Base-by-base conservation (phyloP, 1,140 invertebrate species). In the Pogonomyrmex californicus region DNA sequence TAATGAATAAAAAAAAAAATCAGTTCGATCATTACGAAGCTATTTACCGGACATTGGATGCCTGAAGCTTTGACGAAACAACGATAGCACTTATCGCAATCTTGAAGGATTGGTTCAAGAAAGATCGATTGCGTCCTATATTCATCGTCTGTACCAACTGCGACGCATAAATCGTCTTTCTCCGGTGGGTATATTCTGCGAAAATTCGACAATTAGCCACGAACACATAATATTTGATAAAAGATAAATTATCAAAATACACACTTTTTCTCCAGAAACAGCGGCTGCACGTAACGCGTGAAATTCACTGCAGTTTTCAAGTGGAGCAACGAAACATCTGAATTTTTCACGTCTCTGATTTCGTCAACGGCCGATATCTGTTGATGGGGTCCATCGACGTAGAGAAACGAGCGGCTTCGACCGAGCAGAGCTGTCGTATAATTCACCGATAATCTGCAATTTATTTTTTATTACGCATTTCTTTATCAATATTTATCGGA, bases 381-480 rank as follows among this genome's bases (percentile, higher is more conserved):
- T 92, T 98, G 97, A 91, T 97, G 96, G 4, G 97, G 96, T 51
- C 97, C 96, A 56, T 95, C 94, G 9, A 96, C 95, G 75, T 95
- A 91, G 4, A 95, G 92, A 90, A 97, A 93, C 65, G 95, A 92
- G 86, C 95, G 94, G 54, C 96, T 95, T 63, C 96, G 93, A n/a
- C 98, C 98, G 63, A 98, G 91, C 3, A 97, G 85, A 0, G 96
- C 97, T 17, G 96, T 95, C 10, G 97, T 95, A 86, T 97, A 97
- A 86, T 97, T 95, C 23, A 92, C 91, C 5, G 94, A 87, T 36
- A 97, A 94, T 36, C 97, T 98, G 91, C 30, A 90, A 91, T 85
- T 85, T 41, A 41, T 38, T 38, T 14, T 76, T 62, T 4, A 12
- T 75, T 62, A 36, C 4, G 2, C 0, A 36, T 75, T n/a, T n/a